phyloP scores from a whole-genome alignment of 2,797 vertebrate species.

The Myoxocephalus aenaeus region DNA sequence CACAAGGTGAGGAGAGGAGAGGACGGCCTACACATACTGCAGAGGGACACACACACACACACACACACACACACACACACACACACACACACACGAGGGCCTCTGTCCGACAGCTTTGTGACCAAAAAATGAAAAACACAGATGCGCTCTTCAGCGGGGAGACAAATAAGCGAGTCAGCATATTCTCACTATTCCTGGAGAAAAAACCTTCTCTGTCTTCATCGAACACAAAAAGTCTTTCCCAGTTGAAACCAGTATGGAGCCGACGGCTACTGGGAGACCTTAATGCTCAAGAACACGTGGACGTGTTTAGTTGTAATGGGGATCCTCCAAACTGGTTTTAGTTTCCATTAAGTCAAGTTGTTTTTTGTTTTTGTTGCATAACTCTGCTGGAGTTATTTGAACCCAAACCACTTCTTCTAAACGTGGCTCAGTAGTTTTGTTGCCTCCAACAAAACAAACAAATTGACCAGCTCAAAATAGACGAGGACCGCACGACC shows the following conservation, averaged over 20 bases:
- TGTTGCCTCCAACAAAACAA: too few species aligned
- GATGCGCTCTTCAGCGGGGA: conserved; percentile 30
- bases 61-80: conserved; percentile 38
- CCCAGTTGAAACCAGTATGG: background rate
- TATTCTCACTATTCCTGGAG: conserved; percentile 1
- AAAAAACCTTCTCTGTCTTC: conserved; percentile 21
- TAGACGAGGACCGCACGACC: too few species aligned
- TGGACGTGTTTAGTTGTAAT: background rate
- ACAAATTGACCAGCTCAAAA: too few species aligned
- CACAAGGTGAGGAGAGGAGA: conserved; percentile 87
- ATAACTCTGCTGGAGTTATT: too few species aligned
- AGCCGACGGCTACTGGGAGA: background rate
- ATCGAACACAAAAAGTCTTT: background rate
- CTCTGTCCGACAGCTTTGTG: conserved; percentile 39
- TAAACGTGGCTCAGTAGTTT: too few species aligned
- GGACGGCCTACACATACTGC: conserved; percentile 70
- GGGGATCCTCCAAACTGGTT: too few species aligned
- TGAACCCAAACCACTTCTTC: too few species aligned
- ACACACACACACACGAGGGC: conserved; percentile 32
- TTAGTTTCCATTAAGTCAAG: too few species aligned
- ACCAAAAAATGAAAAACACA: conserved; percentile 57
- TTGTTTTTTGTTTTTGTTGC: too few species aligned
- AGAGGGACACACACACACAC: conserved; percentile 37
- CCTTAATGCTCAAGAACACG: background rate
- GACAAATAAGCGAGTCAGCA: conserved; percentile 35